These are phyloP conservation scores for Champsocephalus gunnari DNA, from an alignment of 2,797 vertebrate species.

Conservation along the genomic window DNA sequence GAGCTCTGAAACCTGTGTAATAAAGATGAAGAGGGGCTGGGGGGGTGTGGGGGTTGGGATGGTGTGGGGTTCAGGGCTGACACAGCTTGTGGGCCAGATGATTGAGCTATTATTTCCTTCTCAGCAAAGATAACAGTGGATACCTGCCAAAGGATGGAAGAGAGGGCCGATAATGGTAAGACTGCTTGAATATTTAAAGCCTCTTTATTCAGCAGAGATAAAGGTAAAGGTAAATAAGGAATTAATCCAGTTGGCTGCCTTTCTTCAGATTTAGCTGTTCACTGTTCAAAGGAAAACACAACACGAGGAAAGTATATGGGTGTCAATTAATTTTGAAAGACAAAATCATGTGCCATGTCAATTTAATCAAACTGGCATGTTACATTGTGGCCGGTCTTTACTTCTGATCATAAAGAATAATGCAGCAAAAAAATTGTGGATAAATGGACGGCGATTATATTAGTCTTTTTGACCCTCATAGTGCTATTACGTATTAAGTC, in stretches of 20 bases:
- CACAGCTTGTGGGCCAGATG: slow-evolving; percentile 70
- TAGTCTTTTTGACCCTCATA: too few relatives aligned
- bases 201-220: slow-evolving; percentile 49
- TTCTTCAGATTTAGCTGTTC: not conserved
- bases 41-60: slow-evolving; percentile 13
- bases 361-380: not conserved
- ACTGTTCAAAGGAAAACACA: not conserved
- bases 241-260: slow-evolving; percentile 8
- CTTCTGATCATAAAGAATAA: not conserved
- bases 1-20: slow-evolving; percentile 19
- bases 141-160: slow-evolving; percentile 66
- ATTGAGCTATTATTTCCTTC: slow-evolving; percentile 80
- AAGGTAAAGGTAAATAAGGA: slow-evolving; percentile 29
- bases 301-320: not conserved
- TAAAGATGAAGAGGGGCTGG: slow-evolving; percentile 30
- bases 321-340: not conserved
- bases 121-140: slow-evolving; percentile 73
- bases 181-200: slow-evolving; percentile 75
- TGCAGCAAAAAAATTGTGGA: not conserved
- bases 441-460: too few relatives aligned
- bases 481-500: too few relatives aligned
- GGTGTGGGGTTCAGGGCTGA: slow-evolving; percentile 42
- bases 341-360: not conserved
- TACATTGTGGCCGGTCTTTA: not conserved
- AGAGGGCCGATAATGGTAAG: slow-evolving; percentile 69